A percentile compares a stretch with the other conserved stretches of the same genome.
These are phyloP conservation scores for Volucella inanis DNA, from an alignment of 2,888 invertebrate genomes.

Conservation along the genomic window DNA sequence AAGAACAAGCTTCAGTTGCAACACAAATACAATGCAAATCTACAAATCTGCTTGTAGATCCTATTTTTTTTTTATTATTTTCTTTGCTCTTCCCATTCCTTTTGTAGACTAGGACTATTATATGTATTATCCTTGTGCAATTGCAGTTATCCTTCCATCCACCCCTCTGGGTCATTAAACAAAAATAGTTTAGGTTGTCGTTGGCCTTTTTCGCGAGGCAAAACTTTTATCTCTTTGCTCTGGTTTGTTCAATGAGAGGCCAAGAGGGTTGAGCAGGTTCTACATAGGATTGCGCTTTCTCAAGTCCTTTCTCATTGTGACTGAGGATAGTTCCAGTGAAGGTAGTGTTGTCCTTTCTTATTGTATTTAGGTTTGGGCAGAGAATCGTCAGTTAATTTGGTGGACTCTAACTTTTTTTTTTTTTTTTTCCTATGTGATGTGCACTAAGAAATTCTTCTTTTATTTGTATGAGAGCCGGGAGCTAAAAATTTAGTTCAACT, in stretches of 20 bases:
- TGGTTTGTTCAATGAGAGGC: constrained; percentile 2
- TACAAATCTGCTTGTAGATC: constrained; percentile 73
- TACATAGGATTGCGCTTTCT: neutral
- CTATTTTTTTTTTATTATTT: constrained; percentile 30
- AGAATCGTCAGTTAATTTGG: constrained; percentile 73
- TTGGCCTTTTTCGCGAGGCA: constrained; percentile 69
- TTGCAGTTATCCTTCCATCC: constrained; percentile 67
- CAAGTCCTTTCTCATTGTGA: constrained; percentile 7
- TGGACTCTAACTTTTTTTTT: constrained; percentile 64
- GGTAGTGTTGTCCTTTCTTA: constrained; percentile 55
- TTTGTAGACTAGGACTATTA: constrained; percentile 65
- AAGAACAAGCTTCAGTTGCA: constrained; percentile 34
- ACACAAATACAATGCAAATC: constrained; percentile 72
- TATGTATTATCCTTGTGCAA: constrained; percentile 70
- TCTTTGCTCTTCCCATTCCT: neutral
- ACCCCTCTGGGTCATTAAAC: constrained; percentile 70
- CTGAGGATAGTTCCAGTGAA: neutral
- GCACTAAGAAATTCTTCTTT: constrained; percentile 50
- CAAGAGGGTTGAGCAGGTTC: too few relatives aligned
- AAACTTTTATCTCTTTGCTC: constrained; percentile 63
- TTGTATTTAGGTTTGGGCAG: constrained; percentile 47
- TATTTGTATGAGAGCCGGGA: constrained; percentile 30
- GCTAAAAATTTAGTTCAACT: constrained; percentile 49
- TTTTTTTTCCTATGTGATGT: constrained; percentile 37
- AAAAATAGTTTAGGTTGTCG: constrained; percentile 74